Evolutionary conservation across 2,113 vertebrate species (phyloP).

Genomic region (Odocoileus virginianus): DNA sequence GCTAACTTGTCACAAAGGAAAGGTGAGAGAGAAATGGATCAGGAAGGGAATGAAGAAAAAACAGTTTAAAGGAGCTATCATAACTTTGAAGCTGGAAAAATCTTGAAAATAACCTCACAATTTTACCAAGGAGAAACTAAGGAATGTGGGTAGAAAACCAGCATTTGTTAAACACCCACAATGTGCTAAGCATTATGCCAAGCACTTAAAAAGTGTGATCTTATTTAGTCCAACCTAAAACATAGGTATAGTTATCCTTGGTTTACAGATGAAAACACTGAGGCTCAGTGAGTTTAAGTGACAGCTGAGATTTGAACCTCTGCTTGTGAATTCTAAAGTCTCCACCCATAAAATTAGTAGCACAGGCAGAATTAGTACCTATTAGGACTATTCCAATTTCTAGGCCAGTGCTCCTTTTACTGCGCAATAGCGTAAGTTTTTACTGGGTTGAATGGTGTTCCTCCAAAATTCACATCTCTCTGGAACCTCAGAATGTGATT

Average conservation of each 20-base stretch:
- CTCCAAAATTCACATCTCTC: not conserved
- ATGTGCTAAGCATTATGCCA: not conserved
- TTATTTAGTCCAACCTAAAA: not conserved
- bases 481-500: not conserved
- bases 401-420: not conserved
- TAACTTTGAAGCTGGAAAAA: not conserved
- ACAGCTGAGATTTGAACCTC: not conserved
- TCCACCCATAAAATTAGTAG: not conserved
- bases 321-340: not conserved
- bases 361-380: not conserved
- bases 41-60: not conserved
- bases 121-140: not conserved
- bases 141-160: not conserved
- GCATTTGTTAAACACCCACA: not conserved
- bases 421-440: not conserved
- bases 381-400: not conserved
- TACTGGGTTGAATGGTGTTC: not conserved
- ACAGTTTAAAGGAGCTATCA: not conserved
- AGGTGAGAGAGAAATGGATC: not conserved
- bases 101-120: conserved; percentile 1
- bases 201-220: not conserved
- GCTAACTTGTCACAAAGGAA: not conserved
- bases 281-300: not conserved
- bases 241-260: not conserved
- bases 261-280: not conserved